These are phyloP conservation scores for Pangasius larnaudii DNA, from an alignment of 2,797 vertebrate species.

Conservation along the genomic window DNA sequence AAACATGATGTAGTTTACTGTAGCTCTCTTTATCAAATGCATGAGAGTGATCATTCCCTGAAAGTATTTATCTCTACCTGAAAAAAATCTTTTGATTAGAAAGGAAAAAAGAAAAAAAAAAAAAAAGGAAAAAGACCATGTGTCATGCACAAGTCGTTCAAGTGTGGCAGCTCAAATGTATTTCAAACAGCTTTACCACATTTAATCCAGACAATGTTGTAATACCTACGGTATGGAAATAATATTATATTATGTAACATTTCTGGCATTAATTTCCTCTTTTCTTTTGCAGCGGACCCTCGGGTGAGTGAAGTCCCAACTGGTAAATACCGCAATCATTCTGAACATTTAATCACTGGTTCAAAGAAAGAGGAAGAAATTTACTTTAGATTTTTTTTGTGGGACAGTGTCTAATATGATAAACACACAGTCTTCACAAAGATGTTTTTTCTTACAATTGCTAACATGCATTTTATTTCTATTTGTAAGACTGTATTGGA, in stretches of 20 bases:
- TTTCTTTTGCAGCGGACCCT: slow-evolving; percentile 86
- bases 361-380: background rate
- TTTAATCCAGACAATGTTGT: slow-evolving; percentile 16
- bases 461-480: background rate
- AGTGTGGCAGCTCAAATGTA: background rate
- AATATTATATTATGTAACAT: slow-evolving; percentile 24
- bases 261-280: slow-evolving; percentile 20
- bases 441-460: background rate
- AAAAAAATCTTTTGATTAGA: background rate
- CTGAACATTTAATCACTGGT: background rate
- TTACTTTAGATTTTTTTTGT: background rate
- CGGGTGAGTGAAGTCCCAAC: slow-evolving; percentile 90
- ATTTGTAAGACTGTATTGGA: background rate
- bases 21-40: background rate
- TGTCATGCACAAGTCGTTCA: background rate
- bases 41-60: background rate
- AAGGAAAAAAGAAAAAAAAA: background rate
- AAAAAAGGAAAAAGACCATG: background rate
- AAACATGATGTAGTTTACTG: background rate
- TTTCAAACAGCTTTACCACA: background rate
- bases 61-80: background rate
- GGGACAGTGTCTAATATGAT: background rate
- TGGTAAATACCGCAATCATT: slow-evolving; percentile 76
- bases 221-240: slow-evolving; percentile 21
- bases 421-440: background rate